Conservation (phyloP, 2,113 vertebrate species). For the Platycercus adscitus region DNA sequence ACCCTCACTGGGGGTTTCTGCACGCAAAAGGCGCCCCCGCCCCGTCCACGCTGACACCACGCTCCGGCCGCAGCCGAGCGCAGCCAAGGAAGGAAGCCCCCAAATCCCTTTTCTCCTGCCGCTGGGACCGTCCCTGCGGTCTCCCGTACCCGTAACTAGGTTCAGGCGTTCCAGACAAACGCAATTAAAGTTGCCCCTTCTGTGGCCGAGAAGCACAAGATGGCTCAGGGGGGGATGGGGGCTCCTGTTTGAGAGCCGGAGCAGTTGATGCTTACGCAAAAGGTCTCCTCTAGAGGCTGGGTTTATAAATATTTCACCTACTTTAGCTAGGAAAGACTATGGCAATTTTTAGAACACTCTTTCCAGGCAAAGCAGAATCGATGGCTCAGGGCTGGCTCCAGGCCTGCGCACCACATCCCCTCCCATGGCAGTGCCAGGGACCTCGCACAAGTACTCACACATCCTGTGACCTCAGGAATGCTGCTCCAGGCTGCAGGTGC, state of each 20-base stretch:
- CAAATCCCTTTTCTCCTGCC: not conserved
- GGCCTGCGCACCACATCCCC: not conserved
- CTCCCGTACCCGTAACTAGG: not conserved
- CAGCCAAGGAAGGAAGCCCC: not conserved
- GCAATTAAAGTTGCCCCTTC: slow-evolving; percentile 14
- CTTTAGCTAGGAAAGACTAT: slow-evolving; percentile 51
- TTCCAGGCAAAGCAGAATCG: slow-evolving; percentile 15
- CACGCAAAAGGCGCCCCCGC: not conserved
- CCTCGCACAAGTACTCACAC: rapidly evolving
- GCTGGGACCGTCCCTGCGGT: not conserved
- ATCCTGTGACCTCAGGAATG: slow-evolving; percentile 37
- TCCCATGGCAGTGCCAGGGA: not conserved
- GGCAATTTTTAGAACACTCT: slow-evolving; percentile 53
- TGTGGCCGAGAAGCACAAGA: not conserved
- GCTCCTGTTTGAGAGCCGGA: not conserved
- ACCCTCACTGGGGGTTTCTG: too few species aligned
- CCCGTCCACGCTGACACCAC: rapidly evolving
- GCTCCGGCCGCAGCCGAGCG: not conserved
- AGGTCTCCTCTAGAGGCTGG: slow-evolving; percentile 67
- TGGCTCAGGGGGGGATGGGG: not conserved
- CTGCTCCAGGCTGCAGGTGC: not conserved
- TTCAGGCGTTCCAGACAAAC: not conserved
- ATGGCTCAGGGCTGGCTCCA: not conserved
- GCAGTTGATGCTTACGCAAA: slow-evolving; percentile 51
- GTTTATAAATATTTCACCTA: slow-evolving; percentile 76